A percentile compares a stretch with the other conserved stretches of the same genome.
Evolutionary conservation across 2,797 vertebrate genomes (phyloP).

Genomic region (Tauraco hartlaubi): DNA sequence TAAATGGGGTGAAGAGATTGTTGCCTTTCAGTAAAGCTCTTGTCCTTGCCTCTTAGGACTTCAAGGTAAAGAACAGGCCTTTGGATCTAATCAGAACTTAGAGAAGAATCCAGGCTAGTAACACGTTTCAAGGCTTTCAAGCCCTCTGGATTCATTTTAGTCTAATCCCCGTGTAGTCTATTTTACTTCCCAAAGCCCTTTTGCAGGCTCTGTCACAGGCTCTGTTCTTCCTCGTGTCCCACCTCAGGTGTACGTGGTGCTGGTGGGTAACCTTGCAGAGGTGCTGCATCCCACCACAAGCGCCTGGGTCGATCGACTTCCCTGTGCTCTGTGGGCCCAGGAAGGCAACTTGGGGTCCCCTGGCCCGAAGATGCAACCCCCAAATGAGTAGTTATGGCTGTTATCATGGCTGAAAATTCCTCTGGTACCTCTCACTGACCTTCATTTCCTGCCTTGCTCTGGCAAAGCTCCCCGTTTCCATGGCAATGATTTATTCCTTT

Average conservation of each 20-base stretch:
- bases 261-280: not conserved
- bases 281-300: not conserved
- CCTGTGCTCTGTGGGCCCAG: not conserved
- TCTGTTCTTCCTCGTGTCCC: not conserved
- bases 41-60: conserved; percentile 21
- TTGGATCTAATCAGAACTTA: not conserved
- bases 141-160: not conserved
- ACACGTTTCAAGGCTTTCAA: not conserved
- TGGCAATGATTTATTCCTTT: conserved; percentile 62
- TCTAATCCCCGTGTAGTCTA: not conserved
- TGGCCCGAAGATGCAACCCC: not conserved
- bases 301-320: not conserved
- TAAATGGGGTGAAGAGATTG: not conserved
- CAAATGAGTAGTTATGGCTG: not conserved
- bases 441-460: conserved; percentile 49
- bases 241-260: rapidly evolving
- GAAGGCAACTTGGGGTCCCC: not conserved
- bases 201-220: not conserved
- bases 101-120: not conserved
- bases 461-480: conserved; percentile 53
- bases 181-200: not conserved
- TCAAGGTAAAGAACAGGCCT: conserved; percentile 1
- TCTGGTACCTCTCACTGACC: not conserved
- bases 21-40: conserved; percentile 18
- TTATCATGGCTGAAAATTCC: conserved; percentile 42